phyloP scores from a whole-genome alignment of 2,113 vertebrate genomes.

The Gobiocypris rarus region DNA sequence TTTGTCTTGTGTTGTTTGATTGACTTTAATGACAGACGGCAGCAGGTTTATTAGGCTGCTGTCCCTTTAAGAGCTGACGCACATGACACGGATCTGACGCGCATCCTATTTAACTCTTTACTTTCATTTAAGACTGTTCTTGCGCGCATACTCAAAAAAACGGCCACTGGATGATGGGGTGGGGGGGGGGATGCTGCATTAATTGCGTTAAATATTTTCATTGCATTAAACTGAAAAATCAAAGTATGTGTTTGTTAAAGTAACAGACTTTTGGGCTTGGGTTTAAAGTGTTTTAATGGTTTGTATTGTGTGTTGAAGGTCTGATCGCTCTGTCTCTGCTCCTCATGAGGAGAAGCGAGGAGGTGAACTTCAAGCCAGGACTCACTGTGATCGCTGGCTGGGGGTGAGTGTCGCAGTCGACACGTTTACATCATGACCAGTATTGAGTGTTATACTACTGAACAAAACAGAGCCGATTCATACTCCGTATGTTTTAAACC shows the following conservation, averaged over 20 bases:
- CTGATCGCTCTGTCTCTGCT: conserved; percentile 90
- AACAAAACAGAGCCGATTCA: neutral
- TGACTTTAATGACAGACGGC: too few relatives aligned
- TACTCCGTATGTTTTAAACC: neutral
- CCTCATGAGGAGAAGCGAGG: conserved; percentile 81
- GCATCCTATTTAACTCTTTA: too few relatives aligned
- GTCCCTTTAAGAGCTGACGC: too few relatives aligned
- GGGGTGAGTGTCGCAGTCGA: conserved; percentile 81
- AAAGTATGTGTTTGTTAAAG: neutral
- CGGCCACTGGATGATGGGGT: too few relatives aligned
- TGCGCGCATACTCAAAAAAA: too few relatives aligned
- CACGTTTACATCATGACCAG: neutral
- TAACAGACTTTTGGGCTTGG: neutral
- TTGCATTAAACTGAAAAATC: too few relatives aligned
- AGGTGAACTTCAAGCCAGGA: conserved; percentile 78
- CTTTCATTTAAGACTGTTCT: too few relatives aligned
- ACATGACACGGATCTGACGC: too few relatives aligned
- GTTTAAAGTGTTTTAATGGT: neutral
- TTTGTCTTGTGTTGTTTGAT: too few relatives aligned
- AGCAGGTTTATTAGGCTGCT: too few relatives aligned
- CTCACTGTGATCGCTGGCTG: conserved; percentile 86
- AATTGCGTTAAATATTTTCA: too few relatives aligned
- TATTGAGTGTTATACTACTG: neutral
- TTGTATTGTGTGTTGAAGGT: conserved; percentile 72
- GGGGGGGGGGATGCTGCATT: too few relatives aligned